Conservation (phyloP, 2,797 vertebrate genomes). For the Galaxias olidus region DNA sequence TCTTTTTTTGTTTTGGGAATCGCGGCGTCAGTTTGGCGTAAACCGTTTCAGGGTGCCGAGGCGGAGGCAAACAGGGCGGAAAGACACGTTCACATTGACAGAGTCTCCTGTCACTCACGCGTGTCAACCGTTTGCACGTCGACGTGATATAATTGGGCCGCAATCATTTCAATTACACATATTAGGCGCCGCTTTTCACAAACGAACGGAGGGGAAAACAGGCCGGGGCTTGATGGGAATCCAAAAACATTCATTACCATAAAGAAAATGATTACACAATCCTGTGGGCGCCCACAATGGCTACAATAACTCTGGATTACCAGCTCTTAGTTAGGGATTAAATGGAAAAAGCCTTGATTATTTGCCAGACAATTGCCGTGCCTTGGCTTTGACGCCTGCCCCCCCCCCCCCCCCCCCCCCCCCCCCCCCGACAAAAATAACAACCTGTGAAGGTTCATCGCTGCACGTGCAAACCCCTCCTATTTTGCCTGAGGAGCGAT, state of each 20-base stretch:
- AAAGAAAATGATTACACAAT: too few relatives aligned
- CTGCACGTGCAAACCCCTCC: too few relatives aligned
- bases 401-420: too few relatives aligned
- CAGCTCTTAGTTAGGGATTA: background rate
- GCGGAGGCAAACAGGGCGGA: constrained; percentile 17
- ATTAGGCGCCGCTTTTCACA: constrained; percentile 20
- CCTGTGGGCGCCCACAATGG: too few relatives aligned
- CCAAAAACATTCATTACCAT: background rate
- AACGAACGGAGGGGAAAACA: constrained; percentile 34
- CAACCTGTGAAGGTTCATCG: too few relatives aligned
- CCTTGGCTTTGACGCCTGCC: constrained; percentile 13
- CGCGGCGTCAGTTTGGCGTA: constrained; percentile 19
- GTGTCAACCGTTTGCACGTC: constrained; percentile 28
- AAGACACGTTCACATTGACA: too few relatives aligned
- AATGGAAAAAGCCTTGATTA: constrained; percentile 50
- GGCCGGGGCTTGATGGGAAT: constrained; percentile 33
- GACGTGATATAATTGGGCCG: constrained; percentile 33
- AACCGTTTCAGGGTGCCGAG: constrained; percentile 18
- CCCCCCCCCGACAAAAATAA: too few relatives aligned
- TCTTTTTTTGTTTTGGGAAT: too few relatives aligned
- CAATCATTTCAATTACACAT: constrained; percentile 52
- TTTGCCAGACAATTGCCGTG: constrained; percentile 39
- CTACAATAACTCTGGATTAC: too few relatives aligned
- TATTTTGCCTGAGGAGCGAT: too few relatives aligned
- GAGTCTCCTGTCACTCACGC: constrained; percentile 48